A percentile compares a stretch with the other conserved stretches of the same genome.
Conservation (phyloP, 2,888 invertebrate genomes). For the Branchellion lobata region DNA sequence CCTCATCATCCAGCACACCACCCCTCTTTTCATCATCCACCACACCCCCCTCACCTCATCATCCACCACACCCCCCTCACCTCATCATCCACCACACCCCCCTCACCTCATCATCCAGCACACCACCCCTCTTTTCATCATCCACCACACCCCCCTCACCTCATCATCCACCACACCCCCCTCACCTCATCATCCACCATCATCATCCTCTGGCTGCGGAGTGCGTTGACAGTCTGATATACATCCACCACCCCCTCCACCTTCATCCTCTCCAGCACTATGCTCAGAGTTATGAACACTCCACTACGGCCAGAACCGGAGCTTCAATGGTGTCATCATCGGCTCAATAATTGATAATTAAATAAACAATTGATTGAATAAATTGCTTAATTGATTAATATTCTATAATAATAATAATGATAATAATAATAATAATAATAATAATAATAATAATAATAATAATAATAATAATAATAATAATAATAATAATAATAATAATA, state of each 20-base stretch:
- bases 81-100: background rate
- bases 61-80: background rate
- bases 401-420: background rate
- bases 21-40: too few relatives aligned
- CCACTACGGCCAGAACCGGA: slow-evolving; percentile 98
- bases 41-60: background rate
- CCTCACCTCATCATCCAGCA: background rate
- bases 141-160: background rate
- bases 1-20: too few relatives aligned
- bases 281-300: slow-evolving; percentile 95
- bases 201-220: slow-evolving; percentile 94
- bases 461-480: too few relatives aligned
- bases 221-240: slow-evolving; percentile 96
- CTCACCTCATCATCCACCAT: slow-evolving; percentile 98
- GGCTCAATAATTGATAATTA: background rate
- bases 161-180: background rate
- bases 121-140: background rate
- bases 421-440: slow-evolving; percentile 16
- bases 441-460: too few relatives aligned
- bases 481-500: too few relatives aligned
- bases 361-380: background rate
- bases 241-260: slow-evolving; percentile 98
- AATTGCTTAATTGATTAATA: background rate
- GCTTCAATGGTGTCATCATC: slow-evolving; percentile 67
- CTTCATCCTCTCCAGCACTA: slow-evolving; percentile 96